Evolutionary conservation across 2,888 invertebrate genomes (phyloP).

Genomic region (Andricus quercusramuli): DNA sequence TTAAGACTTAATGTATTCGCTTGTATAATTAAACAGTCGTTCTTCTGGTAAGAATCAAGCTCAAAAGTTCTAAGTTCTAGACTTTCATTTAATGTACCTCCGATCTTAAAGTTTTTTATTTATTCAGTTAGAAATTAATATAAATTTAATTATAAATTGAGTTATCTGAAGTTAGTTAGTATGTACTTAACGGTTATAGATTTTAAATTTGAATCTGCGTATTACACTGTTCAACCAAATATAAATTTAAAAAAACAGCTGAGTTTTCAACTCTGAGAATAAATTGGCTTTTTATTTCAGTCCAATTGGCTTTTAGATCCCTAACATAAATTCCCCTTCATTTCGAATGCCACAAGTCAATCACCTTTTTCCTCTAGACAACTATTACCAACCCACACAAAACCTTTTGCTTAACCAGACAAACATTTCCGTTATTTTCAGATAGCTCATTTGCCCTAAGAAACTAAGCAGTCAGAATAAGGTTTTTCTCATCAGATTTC

Average conservation of each 20-base stretch:
- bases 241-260: background rate
- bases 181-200: no score
- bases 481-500: constrained; percentile 11
- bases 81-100: background rate
- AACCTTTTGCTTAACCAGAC: constrained; percentile 2
- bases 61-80: background rate
- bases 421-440: background rate
- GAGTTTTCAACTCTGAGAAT: background rate
- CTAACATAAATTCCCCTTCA: background rate
- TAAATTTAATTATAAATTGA: no score
- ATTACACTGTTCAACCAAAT: background rate
- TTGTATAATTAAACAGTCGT: constrained; percentile 31
- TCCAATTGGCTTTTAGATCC: background rate
- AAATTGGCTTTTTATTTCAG: background rate
- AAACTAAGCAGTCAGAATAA: background rate
- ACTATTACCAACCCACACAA: constrained; percentile 5
- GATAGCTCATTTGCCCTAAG: constrained; percentile 25
- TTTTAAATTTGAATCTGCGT: no score
- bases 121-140: no score
- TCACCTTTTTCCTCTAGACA: constrained; percentile 7
- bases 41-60: constrained; percentile 4
- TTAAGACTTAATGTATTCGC: constrained; percentile 37
- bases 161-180: no score
- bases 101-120: background rate
- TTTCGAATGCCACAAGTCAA: constrained; percentile 2